Evolutionary conservation across 2,797 vertebrate species (phyloP).

Genomic region (Spinus olivaceus): DNA sequence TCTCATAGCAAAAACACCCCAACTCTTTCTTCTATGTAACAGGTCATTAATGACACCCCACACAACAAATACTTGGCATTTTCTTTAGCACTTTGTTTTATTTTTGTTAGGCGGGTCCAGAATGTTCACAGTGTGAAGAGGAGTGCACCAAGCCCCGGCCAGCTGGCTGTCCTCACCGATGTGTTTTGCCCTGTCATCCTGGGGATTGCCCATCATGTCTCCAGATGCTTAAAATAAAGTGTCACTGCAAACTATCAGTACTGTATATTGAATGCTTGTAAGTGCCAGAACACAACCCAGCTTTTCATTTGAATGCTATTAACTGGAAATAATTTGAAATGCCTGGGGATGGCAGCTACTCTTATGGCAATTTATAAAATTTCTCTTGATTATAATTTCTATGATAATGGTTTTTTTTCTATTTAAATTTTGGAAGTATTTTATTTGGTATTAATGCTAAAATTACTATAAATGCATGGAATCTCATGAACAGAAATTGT

Average conservation of each 20-base stretch:
- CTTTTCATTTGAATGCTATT: background rate
- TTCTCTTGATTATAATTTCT: background rate
- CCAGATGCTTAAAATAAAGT: slow-evolving; percentile 87
- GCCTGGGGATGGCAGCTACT: background rate
- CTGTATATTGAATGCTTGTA: slow-evolving; percentile 85
- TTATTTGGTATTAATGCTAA: background rate
- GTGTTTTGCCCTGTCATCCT: slow-evolving; percentile 82
- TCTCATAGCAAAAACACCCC: background rate
- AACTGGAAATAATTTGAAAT: background rate
- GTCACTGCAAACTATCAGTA: slow-evolving; percentile 86
- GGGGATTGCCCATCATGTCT: slow-evolving; percentile 81
- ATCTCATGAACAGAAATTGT: background rate
- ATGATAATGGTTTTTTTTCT: background rate
- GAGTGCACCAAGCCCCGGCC: slow-evolving; percentile 81
- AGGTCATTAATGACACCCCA: background rate
- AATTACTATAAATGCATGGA: background rate
- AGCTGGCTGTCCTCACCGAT: slow-evolving; percentile 81
- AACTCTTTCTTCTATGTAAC: background rate
- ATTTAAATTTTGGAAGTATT: background rate
- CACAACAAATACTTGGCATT: background rate
- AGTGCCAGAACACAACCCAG: slow-evolving; percentile 14
- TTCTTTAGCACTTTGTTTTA: background rate
- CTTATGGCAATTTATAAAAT: background rate
- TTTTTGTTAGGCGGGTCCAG: slow-evolving; percentile 75
- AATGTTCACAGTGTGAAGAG: slow-evolving; percentile 83